A percentile compares a stretch with the other conserved stretches of the same genome.
These are phyloP conservation scores for Drosophila orosa DNA, from an alignment of 1,140 invertebrate species.

Conservation along the genomic window DNA sequence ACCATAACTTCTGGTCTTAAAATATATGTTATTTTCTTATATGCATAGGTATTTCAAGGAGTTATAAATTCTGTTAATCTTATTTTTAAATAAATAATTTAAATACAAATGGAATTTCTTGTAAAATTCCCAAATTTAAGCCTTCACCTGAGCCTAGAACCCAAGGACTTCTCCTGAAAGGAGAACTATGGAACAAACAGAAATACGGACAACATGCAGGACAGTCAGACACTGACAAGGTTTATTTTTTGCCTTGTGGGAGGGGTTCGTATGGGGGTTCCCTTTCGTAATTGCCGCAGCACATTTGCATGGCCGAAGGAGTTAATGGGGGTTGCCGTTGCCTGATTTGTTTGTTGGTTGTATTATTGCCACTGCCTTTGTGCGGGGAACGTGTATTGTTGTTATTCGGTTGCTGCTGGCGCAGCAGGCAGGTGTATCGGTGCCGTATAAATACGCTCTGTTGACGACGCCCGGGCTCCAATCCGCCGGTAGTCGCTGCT, in stretches of 20 bases:
- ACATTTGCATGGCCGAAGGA: constrained; percentile 80
- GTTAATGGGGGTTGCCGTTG: constrained; percentile 81
- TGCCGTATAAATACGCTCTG: constrained; percentile 73
- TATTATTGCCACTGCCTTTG: constrained; percentile 30
- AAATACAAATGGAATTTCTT: not conserved
- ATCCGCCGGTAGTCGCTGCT: constrained; percentile 73
- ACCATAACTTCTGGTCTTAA: not conserved
- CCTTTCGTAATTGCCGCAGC: constrained; percentile 71
- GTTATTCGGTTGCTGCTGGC: constrained; percentile 60
- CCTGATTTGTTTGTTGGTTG: constrained; percentile 69
- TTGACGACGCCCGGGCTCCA: constrained; percentile 63
- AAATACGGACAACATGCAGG: constrained; percentile 53
- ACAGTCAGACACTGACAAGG: constrained; percentile 66
- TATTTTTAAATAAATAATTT: not conserved
- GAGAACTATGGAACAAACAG: constrained; percentile 16
- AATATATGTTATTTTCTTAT: not conserved
- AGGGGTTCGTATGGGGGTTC: constrained; percentile 26
- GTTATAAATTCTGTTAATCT: not conserved
- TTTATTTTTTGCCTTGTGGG: constrained; percentile 13
- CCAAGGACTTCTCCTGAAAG: not conserved
- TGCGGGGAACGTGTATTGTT: constrained; percentile 30
- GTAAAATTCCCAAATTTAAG: not conserved
- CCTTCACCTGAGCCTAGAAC: not conserved
- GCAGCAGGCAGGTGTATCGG: constrained; percentile 32
- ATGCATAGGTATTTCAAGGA: no score